Evolutionary conservation across 2,113 vertebrate genomes (phyloP), one percentile per base, ranked within the genome.

Genomic region (Platanista minor): DNA sequence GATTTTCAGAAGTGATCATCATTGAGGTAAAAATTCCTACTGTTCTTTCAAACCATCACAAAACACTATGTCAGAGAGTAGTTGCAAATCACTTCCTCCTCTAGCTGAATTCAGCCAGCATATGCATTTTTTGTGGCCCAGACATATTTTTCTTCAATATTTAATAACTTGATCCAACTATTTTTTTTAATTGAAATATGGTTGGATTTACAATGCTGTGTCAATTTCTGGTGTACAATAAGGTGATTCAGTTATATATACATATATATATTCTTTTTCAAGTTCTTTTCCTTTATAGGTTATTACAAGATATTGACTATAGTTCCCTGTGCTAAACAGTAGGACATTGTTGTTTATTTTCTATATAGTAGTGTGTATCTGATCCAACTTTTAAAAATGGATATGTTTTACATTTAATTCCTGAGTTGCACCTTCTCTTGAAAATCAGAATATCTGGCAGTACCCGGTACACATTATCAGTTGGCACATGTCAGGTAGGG

Each of bases 1-100:
- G 36, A 57, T 29, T 61, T 77, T 87, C 64, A 77, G 15, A 78
- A 94, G 67, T 62, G 43, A 64, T 71, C 59, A 1, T 69, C 36
- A 72, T 43, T 71, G 5, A 74, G 3, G 41, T 94, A 78, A 96
- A 97, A 91, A 59, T 86, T 67, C 10, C 36, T 83, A 67, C 66
- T 78, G 3, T 54, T 88, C 31, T 77, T 96, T 94, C 14, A 92
- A 52, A 85, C 5, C 1, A 2, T 49, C 92, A 71, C 12, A 91
- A 91, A 93, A 61, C 1, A 41, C 75, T 87, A 54, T 17, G 17
- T 90, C 6, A 33, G 25, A 52, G 36, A 94, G 15, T 1, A 81
- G 6, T 13, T 39, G 18, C 2, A 74, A 89, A 94, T 69, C 6
- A 11, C 6, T 86, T 93, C n/a, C 39, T 72, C 5, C 29, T 80